Evolutionary conservation across 2,888 invertebrate genomes (phyloP), one percentile per base, ranked within the genome.

Genomic region (Xylocampa areola): DNA sequence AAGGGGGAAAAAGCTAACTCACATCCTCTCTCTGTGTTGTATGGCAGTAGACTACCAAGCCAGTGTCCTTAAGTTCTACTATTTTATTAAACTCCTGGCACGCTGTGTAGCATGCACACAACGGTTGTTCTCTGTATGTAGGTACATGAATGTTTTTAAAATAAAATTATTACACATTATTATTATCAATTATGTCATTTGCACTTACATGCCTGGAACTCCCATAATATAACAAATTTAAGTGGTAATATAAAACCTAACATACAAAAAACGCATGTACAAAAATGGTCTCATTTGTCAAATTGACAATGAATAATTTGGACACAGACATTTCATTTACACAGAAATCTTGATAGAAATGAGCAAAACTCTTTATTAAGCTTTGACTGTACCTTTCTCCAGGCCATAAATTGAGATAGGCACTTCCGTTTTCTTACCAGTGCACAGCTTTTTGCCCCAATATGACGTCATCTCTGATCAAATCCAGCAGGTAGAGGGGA

Each of bases 1-100:
- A n/a, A n/a, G n/a, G n/a, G n/a, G n/a, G n/a, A n/a, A n/a, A n/a
- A n/a, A n/a, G n/a, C n/a, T n/a, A 30, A 77, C 78, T 77, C 62
- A 85, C 83, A 58, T 72, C 33, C 29, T 72, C 58, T 14, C 39
- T 45, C 25, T 43, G 30, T 29, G 54, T 60, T 10, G 48, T 63
- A 63, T 80, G 77, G 10, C 73, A 73, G 67, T 86, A 86, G 49
- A 87, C 72, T 14, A 79, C 65, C 53, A 88, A 71, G 16, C 83
- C 88, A 13, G 68, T 60, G 35, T 81, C 76, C 52, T 81, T 69
- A 1, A 82, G 44, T 23, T 84, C 77, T 21, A 77, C 44, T 5
- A 85, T 59, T 72, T 86, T 84, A 51, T 81, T 41, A 48, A 67
- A 73, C 21, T 39, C 58, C 27, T 53, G 25, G 32, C 10, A 8